These are phyloP conservation scores for Tipula unca DNA, from an alignment of 2,888 invertebrate genomes.

Conservation along the genomic window DNA sequence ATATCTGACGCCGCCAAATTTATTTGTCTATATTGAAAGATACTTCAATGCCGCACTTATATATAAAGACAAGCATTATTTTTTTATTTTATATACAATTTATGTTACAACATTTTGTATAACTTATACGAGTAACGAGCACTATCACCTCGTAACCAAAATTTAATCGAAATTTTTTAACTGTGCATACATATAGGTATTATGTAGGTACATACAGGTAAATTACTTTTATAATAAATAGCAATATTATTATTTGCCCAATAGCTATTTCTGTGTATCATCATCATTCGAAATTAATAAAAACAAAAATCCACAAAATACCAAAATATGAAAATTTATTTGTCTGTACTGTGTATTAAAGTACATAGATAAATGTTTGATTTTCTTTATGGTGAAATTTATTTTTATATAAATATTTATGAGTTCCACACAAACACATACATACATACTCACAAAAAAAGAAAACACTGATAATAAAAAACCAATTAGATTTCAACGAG, in stretches of 20 bases:
- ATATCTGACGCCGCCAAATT: no score
- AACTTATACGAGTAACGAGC: no score
- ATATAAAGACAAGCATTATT: no score
- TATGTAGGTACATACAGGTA: not conserved
- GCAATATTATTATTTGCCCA: not conserved
- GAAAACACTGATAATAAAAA: not conserved
- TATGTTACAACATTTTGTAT: no score
- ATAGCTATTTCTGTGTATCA: not conserved
- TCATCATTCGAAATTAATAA: not conserved
- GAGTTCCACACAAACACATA: not conserved
- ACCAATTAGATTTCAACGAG: not conserved
- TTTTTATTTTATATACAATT: no score
- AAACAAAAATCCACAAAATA: not conserved
- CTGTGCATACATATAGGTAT: not conserved
- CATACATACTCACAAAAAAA: not conserved
- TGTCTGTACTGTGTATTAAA: not conserved
- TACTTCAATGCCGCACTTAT: no score
- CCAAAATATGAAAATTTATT: not conserved
- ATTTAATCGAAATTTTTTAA: no score
- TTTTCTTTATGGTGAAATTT: not conserved
- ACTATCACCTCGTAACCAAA: no score
- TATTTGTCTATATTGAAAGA: no score
- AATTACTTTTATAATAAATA: not conserved
- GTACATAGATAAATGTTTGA: not conserved
- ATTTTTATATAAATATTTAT: not conserved